These are phyloP conservation scores for Globodera rostochiensis DNA, from an alignment of 1,140 invertebrate species.

Conservation along the genomic window DNA sequence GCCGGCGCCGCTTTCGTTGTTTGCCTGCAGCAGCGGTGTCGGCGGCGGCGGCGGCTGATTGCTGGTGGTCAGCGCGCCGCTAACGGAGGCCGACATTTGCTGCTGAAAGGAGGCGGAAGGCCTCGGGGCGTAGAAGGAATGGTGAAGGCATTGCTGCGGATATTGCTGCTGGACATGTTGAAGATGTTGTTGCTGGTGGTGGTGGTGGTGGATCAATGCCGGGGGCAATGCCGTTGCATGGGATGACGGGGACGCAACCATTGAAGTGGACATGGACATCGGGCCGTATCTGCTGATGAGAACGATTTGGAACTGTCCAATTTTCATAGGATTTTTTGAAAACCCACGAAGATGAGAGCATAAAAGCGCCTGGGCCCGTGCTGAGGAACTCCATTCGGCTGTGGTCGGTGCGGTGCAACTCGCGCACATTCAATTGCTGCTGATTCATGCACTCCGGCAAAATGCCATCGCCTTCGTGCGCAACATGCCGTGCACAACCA, in stretches of 20 bases:
- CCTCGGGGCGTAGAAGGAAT: not conserved
- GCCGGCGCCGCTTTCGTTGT: not conserved
- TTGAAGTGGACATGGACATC: not conserved
- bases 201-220: not conserved
- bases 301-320: not conserved
- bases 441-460: not conserved
- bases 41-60: not conserved
- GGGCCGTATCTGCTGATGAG: not conserved
- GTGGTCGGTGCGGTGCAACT: conserved; percentile 38
- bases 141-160: not conserved
- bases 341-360: conserved; percentile 11
- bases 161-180: not conserved
- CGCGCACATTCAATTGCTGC: conserved; percentile 22
- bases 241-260: not conserved
- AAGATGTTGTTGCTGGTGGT: not conserved
- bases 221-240: not conserved
- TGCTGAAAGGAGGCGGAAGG: not conserved
- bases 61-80: not conserved
- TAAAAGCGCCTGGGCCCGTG: conserved; percentile 36
- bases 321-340: not conserved
- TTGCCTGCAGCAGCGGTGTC: not conserved
- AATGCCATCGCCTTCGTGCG: not conserved
- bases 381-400: conserved; percentile 35
- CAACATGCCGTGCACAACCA: not conserved
- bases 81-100: not conserved